Evolutionary conservation across 2,888 invertebrate species (phyloP).

Genomic region (Tipula vernalis): DNA sequence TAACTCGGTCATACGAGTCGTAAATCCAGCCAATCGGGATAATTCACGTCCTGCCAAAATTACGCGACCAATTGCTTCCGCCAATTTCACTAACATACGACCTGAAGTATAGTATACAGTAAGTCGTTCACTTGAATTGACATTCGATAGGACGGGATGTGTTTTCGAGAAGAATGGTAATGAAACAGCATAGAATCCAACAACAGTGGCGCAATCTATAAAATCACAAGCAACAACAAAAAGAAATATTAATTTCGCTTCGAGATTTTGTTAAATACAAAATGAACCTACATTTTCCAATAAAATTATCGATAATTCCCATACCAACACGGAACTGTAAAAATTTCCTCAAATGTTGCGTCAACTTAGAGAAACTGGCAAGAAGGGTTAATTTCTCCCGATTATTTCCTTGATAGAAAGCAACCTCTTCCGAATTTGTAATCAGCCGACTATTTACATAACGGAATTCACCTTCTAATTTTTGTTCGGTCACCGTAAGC

Average conservation of each 20-base stretch:
- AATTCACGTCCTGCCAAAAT: conserved; percentile 92
- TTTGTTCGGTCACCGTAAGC: conserved; percentile 89
- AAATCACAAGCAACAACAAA: conserved; percentile 15
- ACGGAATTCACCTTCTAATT: conserved; percentile 95
- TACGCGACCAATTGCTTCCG: conserved; percentile 91
- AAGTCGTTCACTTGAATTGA: conserved; percentile 64
- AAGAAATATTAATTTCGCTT: neutral
- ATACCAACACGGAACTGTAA: conserved; percentile 80
- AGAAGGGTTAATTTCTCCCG: conserved; percentile 80
- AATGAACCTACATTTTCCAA: conserved; percentile 75
- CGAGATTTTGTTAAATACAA: neutral
- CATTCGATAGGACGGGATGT: conserved; percentile 52
- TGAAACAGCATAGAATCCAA: conserved; percentile 92
- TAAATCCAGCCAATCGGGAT: conserved; percentile 83
- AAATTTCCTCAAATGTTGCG: conserved; percentile 72
- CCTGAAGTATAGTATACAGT: conserved; percentile 94
- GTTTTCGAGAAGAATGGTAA: conserved; percentile 76
- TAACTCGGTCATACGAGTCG: conserved; percentile 83
- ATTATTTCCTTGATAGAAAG: conserved; percentile 64
- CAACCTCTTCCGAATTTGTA: conserved; percentile 91
- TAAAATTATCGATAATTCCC: conserved; percentile 91
- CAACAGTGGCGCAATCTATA: conserved; percentile 84
- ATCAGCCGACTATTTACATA: conserved; percentile 94
- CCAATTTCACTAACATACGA: conserved; percentile 64
- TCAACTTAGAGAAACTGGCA: conserved; percentile 79